phyloP scores from a whole-genome alignment of 2,888 invertebrate genomes.

The Orthosia gothica region DNA sequence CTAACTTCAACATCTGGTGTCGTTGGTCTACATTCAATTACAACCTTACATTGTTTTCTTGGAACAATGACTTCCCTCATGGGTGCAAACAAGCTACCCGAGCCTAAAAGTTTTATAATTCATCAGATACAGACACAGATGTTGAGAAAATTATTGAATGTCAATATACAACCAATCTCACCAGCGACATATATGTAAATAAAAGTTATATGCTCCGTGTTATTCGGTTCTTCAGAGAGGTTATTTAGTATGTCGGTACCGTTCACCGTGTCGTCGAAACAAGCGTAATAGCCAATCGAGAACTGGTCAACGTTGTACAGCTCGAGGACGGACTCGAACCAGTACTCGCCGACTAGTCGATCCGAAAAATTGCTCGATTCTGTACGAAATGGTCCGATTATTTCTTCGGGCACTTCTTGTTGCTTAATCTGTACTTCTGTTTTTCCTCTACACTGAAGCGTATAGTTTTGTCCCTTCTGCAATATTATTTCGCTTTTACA shows the following conservation, averaged over 20 bases:
- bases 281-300: constrained; percentile 91
- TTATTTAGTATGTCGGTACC: constrained; percentile 75
- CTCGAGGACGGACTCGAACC: constrained; percentile 87
- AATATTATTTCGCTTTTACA: constrained; percentile 82
- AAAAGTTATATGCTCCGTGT: constrained; percentile 82
- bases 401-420: constrained; percentile 83
- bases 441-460: constrained; percentile 82
- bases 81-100: constrained; percentile 84
- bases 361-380: constrained; percentile 44
- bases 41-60: constrained; percentile 76
- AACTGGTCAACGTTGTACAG: constrained; percentile 85
- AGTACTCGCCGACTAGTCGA: constrained; percentile 72
- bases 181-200: constrained; percentile 88
- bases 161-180: constrained; percentile 75
- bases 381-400: constrained; percentile 71
- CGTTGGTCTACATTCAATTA: constrained; percentile 88
- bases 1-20: constrained; percentile 85
- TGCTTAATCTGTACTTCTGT: constrained; percentile 79
- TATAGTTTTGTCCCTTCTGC: constrained; percentile 84
- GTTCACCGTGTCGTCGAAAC: constrained; percentile 85
- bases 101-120: constrained; percentile 83
- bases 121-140: constrained; percentile 56
- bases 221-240: constrained; percentile 81
- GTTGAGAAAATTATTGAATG: constrained; percentile 41
- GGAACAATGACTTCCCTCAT: constrained; percentile 82